Conservation (phyloP, 2,113 vertebrate genomes). For the Trematomus loennbergii region DNA sequence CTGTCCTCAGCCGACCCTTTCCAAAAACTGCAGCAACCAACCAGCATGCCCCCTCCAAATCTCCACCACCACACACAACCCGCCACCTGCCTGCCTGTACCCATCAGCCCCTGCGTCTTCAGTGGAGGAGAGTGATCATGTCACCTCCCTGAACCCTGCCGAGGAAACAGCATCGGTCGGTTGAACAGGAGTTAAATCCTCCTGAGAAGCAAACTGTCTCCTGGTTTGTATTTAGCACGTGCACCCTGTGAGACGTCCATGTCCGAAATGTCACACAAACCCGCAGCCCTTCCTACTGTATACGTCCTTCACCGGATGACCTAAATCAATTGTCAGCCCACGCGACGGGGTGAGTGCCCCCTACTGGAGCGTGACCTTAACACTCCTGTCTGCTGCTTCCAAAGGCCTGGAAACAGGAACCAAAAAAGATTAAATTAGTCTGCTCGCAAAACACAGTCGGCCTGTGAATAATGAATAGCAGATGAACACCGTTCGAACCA, state of each 20-base stretch:
- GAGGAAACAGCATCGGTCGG: slow-evolving; percentile 40
- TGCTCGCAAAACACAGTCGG: slow-evolving; percentile 43
- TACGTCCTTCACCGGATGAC: slow-evolving; percentile 71
- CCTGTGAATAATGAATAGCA: slow-evolving; percentile 67
- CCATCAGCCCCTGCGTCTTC: slow-evolving; percentile 40
- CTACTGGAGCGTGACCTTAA: slow-evolving; percentile 79
- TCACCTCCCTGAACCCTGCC: slow-evolving; percentile 37
- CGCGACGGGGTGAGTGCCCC: slow-evolving; percentile 70
- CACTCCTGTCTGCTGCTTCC: slow-evolving; percentile 44
- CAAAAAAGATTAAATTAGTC: slow-evolving; percentile 55
- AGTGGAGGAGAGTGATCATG: slow-evolving; percentile 13
- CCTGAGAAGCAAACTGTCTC: slow-evolving; percentile 25
- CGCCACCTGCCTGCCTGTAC: slow-evolving; percentile 11
- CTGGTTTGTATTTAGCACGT: slow-evolving; percentile 53
- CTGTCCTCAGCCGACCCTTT: slow-evolving; percentile 79
- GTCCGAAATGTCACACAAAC: slow-evolving; percentile 65
- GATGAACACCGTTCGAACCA: slow-evolving; percentile 60
- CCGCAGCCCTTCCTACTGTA: slow-evolving; percentile 32
- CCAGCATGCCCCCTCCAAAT: slow-evolving; percentile 8
- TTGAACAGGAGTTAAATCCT: slow-evolving; percentile 59
- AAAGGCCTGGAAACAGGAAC: slow-evolving; percentile 24
- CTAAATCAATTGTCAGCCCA: slow-evolving; percentile 76
- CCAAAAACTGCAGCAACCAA: slow-evolving; percentile 49
- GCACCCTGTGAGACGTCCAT: slow-evolving; percentile 17
- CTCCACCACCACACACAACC: not conserved